Percentiles rank a stretch among this genome's conserved stretches.
Conservation (phyloP, 1,140 invertebrate genomes). For the Drosophila elegans region DNA sequence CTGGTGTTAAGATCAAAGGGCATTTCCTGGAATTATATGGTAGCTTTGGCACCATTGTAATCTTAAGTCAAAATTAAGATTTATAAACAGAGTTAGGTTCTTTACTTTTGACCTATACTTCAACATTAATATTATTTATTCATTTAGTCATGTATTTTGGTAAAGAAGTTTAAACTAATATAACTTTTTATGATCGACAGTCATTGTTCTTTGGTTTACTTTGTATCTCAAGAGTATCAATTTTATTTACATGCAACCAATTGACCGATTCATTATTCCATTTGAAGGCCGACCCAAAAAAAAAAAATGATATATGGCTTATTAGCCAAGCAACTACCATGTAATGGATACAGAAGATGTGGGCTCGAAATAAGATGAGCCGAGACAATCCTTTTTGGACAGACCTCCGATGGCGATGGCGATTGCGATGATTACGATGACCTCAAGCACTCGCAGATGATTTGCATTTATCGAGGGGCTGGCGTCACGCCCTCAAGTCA, state of each 20-base stretch:
- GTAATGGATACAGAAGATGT: constrained; percentile 4
- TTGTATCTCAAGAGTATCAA: not conserved
- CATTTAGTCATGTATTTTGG: too few relatives aligned
- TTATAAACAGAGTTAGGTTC: not conserved
- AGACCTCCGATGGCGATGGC: constrained; percentile 17
- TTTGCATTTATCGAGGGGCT: constrained; percentile 49
- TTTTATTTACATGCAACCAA: too few relatives aligned
- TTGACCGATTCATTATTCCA: not conserved
- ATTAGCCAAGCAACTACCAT: constrained; percentile 8
- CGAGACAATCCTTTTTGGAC: constrained; percentile 12
- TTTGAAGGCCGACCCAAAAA: too few relatives aligned
- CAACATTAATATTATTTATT: too few relatives aligned
- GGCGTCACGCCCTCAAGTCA: constrained; percentile 28
- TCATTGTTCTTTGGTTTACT: too few relatives aligned
- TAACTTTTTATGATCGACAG: too few relatives aligned
- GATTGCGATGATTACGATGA: constrained; percentile 16
- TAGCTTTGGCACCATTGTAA: not conserved
- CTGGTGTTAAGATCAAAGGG: not conserved
- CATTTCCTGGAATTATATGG: constrained; percentile 9
- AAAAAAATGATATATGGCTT: constrained; percentile 13
- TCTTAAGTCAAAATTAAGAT: not conserved
- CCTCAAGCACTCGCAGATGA: constrained; percentile 35
- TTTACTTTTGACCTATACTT: too few relatives aligned
- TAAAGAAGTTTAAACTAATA: too few relatives aligned
- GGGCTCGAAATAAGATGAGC: not conserved